phyloP scores from a whole-genome alignment of 2,113 vertebrate species.

The Leptocoma aspasia region DNA sequence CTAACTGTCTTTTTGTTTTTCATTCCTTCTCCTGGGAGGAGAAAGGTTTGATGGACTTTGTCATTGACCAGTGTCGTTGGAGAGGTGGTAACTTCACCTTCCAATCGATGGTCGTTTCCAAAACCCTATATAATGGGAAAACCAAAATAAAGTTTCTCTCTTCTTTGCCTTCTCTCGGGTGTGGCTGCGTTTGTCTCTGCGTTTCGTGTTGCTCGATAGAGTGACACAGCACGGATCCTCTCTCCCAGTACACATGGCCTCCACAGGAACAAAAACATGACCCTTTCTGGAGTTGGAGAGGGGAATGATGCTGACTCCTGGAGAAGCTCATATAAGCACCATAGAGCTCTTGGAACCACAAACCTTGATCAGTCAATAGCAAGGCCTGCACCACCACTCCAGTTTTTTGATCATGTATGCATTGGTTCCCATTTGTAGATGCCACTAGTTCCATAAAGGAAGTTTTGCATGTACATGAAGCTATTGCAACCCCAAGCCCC shows the following conservation, averaged over 20 bases:
- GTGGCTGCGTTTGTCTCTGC: too few relatives aligned
- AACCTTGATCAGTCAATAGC: neutral
- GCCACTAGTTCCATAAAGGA: neutral
- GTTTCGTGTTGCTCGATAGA: too few relatives aligned
- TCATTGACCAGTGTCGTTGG: too few relatives aligned
- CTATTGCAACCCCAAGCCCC: neutral
- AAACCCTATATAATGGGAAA: too few relatives aligned
- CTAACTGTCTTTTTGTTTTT: too few relatives aligned
- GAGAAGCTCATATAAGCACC: neutral
- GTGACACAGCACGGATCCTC: accelerated
- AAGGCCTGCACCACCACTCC: neutral
- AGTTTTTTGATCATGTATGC: neutral
- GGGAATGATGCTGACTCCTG: neutral
- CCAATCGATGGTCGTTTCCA: too few relatives aligned
- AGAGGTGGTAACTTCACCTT: too few relatives aligned
- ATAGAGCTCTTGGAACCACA: neutral
- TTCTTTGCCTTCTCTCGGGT: too few relatives aligned
- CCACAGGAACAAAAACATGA: neutral
- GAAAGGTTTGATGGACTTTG: too few relatives aligned
- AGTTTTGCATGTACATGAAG: accelerated
- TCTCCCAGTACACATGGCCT: neutral
- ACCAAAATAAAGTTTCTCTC: too few relatives aligned
- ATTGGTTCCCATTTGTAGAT: neutral
- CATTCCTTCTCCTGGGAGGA: too few relatives aligned
- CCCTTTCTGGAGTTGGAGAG: neutral